Percentiles rank a stretch among this genome's conserved stretches.
These are phyloP conservation scores for Coreius guichenoti DNA, from an alignment of 2,797 vertebrate genomes.

Conservation along the genomic window DNA sequence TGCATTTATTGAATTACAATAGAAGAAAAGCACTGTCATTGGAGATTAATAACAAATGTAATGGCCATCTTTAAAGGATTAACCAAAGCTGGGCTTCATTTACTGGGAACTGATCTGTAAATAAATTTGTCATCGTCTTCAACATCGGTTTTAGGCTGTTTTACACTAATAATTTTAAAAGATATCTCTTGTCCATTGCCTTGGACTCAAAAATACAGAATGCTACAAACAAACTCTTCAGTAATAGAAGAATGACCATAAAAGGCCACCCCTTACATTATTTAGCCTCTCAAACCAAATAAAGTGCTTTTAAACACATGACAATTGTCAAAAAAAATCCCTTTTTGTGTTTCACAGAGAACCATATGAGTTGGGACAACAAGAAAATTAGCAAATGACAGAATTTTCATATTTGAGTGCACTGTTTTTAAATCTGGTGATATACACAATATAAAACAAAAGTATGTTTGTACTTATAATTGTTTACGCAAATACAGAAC, in stretches of 20 bases:
- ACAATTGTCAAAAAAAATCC: background rate
- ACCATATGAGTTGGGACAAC: background rate
- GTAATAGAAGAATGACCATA: background rate
- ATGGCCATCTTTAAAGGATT: constrained; percentile 65
- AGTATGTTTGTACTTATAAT: background rate
- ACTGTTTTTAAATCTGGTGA: background rate
- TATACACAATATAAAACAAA: background rate
- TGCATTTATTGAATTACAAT: constrained; percentile 42
- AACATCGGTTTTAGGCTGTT: constrained; percentile 27
- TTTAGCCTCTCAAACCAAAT: background rate
- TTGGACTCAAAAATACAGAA: constrained; percentile 4
- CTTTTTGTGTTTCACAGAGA: background rate
- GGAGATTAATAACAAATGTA: constrained; percentile 67
- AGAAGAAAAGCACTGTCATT: constrained; percentile 69
- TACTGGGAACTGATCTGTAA: constrained; percentile 54
- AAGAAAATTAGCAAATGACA: background rate
- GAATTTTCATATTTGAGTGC: background rate
- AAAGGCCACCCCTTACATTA: background rate
- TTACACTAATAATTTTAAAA: background rate
- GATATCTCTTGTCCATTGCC: background rate
- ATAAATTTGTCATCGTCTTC: constrained; percentile 40
- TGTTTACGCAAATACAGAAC: background rate
- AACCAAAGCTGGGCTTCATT: constrained; percentile 49
- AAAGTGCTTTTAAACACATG: background rate
- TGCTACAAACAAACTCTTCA: background rate